Base-by-base conservation (phyloP, 2,797 vertebrate genomes). In the Todus mexicanus region DNA sequence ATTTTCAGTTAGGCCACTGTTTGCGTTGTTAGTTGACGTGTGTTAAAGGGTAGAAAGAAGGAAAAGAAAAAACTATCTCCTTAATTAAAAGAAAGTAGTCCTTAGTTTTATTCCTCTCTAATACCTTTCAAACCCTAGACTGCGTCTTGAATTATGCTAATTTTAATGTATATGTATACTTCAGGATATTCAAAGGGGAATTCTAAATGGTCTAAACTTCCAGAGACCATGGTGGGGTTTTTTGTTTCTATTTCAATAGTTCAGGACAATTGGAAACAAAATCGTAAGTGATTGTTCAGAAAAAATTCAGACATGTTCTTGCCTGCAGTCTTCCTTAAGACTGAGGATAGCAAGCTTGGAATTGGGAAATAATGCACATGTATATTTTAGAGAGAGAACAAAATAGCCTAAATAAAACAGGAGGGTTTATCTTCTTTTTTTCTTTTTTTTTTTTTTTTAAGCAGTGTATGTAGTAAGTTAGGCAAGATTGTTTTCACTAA, bases 241-340 rank as follows among this genome's bases (percentile, higher is more conserved):
- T 97, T 96, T 91, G 64, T 89, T 96, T 97, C 94, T 85, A 96
- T 95, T 97, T 90, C 90, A 94, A 21, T 94, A 91, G 81, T 94
- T 96, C 42, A 75, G 87, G 91, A 74, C 75, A 43, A 48, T 88
- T 84, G 79, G 93, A 96, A 95, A 75, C 75, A 79, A 93, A 94
- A 92, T 89, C 77, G 37, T 88, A 96, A 93, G 64, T 82, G 87
- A 96, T 96, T 90, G 92, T 89, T 93, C 48, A 72, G 70, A 88
- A 73, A 68, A 74, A 90, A 91, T 48, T 21, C 53, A 73, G 42
- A 37, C 31, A n/a, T 45, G 33, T 54, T 56, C 60, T 87, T 73
- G 40, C 80, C 35, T 93, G 66, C 31, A 15, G 10, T 6, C 83
- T 92, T 82, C 77, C 75, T 38, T 90, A 57, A 87, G 87, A 65